Conservation (phyloP, 2,888 invertebrate genomes). For the Fragum whitleyi region DNA sequence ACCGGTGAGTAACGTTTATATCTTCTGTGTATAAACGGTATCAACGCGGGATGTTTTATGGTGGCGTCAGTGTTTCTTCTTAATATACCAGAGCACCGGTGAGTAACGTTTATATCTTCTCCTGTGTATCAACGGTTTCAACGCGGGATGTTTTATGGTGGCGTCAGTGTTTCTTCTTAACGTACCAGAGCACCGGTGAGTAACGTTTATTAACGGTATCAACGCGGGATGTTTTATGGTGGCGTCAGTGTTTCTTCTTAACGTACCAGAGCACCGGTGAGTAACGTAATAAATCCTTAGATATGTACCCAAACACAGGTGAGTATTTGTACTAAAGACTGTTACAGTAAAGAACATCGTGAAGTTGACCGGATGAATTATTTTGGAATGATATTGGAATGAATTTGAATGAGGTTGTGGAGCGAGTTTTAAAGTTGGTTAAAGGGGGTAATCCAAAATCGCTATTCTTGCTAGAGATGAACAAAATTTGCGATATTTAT, state of each 20-base stretch:
- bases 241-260: slow-evolving; percentile 65
- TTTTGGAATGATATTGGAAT: too few species aligned
- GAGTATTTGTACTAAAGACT: too few species aligned
- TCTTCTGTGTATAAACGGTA: slow-evolving; percentile 66
- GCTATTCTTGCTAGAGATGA: too few species aligned
- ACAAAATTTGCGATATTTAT: too few species aligned
- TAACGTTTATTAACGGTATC: slow-evolving; percentile 65
- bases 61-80: slow-evolving; percentile 66
- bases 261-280: slow-evolving; percentile 70
- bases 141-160: slow-evolving; percentile 67
- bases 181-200: slow-evolving; percentile 72
- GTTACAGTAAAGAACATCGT: too few species aligned
- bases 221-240: slow-evolving; percentile 68
- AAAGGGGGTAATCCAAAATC: too few species aligned
- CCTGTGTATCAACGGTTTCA: slow-evolving; percentile 66
- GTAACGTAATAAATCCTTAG: slow-evolving; percentile 52
- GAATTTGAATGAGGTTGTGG: too few species aligned
- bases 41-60: slow-evolving; percentile 68
- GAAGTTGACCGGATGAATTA: too few species aligned
- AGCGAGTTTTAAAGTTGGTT: too few species aligned
- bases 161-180: slow-evolving; percentile 66
- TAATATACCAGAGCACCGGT: slow-evolving; percentile 72
- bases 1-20: slow-evolving; percentile 70
- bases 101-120: slow-evolving; percentile 66
- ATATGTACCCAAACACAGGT: slow-evolving; percentile 72